Percentiles rank a stretch among this genome's conserved stretches.
Evolutionary conservation across 2,113 vertebrate species (phyloP).

Genomic region (Odontesthes bonariensis): DNA sequence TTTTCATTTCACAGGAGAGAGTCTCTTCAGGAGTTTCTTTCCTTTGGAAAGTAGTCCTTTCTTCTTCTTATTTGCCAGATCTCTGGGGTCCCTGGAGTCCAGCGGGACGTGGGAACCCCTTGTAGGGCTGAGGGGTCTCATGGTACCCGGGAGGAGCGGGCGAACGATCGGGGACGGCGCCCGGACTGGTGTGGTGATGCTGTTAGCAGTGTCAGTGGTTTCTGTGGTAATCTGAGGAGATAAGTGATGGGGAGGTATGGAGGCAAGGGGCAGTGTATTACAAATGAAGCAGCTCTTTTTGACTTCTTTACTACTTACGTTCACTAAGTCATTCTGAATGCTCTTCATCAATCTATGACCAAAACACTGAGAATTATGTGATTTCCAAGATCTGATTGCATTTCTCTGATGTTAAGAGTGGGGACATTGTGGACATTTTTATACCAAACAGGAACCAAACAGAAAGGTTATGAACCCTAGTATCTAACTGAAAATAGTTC

Average conservation of each 20-base stretch:
- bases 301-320: neutral
- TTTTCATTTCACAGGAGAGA: slow-evolving; percentile 85
- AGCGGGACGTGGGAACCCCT: slow-evolving; percentile 65
- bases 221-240: slow-evolving; percentile 86
- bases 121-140: slow-evolving; percentile 91
- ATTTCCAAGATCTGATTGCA: neutral
- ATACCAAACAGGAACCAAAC: no score
- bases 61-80: slow-evolving; percentile 94
- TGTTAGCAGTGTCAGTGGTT: slow-evolving; percentile 83
- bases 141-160: slow-evolving; percentile 83
- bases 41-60: slow-evolving; percentile 98
- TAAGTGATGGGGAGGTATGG: slow-evolving; percentile 71
- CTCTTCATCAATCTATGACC: neutral
- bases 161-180: slow-evolving; percentile 91
- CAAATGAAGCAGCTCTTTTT: slow-evolving; percentile 45
- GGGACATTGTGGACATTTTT: no score
- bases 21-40: slow-evolving; percentile 96
- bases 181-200: slow-evolving; percentile 84
- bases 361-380: neutral
- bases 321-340: neutral
- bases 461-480: no score
- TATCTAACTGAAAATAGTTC: neutral
- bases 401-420: neutral
- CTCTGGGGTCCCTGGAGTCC: slow-evolving; percentile 84
- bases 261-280: slow-evolving; percentile 68